These are phyloP conservation scores for Tolypeutes matacus DNA, from an alignment of 2,797 vertebrate species.

Conservation along the genomic window DNA sequence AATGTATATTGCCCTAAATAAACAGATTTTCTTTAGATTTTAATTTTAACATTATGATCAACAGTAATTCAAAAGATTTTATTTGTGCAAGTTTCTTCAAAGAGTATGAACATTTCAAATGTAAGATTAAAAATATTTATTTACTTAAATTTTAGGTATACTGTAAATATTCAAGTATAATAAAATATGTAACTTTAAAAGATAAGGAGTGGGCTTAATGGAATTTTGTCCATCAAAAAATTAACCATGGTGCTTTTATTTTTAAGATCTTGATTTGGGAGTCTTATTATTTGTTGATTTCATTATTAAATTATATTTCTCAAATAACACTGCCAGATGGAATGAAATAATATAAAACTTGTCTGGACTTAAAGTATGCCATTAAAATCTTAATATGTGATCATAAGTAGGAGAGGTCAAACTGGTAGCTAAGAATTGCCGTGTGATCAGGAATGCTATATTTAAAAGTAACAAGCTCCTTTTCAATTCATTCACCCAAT, in stretches of 20 bases:
- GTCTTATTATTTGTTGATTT: conserved; percentile 19
- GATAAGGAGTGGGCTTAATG: not conserved
- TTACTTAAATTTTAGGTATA: conserved; percentile 6
- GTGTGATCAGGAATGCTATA: not conserved
- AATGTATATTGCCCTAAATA: not conserved
- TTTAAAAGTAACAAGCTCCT: not conserved
- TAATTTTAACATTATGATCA: conserved; percentile 30
- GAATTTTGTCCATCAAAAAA: not conserved
- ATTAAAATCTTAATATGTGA: not conserved
- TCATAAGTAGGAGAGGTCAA: conserved; percentile 17
- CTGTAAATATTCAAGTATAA: not conserved
- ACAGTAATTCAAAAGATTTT: not conserved
- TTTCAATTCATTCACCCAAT: not conserved
- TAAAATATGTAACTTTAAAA: not conserved
- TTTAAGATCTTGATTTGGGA: not conserved
- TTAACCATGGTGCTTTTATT: not conserved
- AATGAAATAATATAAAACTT: conserved; percentile 34
- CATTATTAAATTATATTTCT: not conserved
- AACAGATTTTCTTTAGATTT: conserved; percentile 15
- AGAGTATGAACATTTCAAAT: conserved; percentile 2
- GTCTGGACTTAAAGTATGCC: not conserved
- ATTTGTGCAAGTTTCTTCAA: not conserved
- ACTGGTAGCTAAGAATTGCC: not conserved
- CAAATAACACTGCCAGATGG: not conserved
- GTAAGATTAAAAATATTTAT: not conserved